phyloP scores from a whole-genome alignment of 92 coral and sea anemone genomes.

The Umimayanthus chanpuru region DNA sequence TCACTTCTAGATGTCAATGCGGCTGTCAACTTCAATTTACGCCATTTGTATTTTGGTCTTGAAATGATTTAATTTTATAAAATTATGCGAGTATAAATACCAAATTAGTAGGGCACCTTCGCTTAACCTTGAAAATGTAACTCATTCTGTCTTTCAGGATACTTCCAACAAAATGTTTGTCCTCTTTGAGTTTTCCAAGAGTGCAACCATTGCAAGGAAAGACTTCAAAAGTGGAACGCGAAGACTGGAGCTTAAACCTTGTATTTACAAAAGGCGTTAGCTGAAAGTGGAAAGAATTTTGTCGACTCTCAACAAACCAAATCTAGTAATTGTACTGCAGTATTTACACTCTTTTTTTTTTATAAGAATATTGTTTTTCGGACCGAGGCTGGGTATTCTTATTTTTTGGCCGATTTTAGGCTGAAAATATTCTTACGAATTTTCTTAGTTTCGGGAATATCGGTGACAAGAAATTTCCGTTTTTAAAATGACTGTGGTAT shows the following conservation, averaged over 20 bases:
- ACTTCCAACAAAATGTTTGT: constrained; percentile 92
- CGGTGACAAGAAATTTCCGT: too few relatives aligned
- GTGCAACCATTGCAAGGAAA: constrained; percentile 39
- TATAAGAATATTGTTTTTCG: too few relatives aligned
- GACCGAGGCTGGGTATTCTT: too few relatives aligned
- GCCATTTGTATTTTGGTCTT: neutral
- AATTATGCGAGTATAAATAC: neutral
- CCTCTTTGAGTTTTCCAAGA: constrained; percentile 75
- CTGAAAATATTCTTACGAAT: too few relatives aligned
- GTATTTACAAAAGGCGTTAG: constrained; percentile 88
- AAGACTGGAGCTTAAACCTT: constrained; percentile 77
- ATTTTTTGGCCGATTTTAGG: too few relatives aligned
- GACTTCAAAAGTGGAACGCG: constrained; percentile 37
- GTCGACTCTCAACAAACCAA: neutral
- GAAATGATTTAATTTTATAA: neutral
- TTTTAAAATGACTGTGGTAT: too few relatives aligned
- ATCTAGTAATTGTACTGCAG: neutral
- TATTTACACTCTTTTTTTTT: too few relatives aligned
- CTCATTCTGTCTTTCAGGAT: constrained; percentile 66
- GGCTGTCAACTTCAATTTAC: too few relatives aligned
- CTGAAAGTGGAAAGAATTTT: neutral
- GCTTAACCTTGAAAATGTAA: neutral
- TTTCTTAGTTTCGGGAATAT: too few relatives aligned
- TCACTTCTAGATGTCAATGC: too few relatives aligned
- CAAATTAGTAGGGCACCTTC: neutral